Conservation (phyloP, 2,113 vertebrate genomes). For the Poecile atricapillus region DNA sequence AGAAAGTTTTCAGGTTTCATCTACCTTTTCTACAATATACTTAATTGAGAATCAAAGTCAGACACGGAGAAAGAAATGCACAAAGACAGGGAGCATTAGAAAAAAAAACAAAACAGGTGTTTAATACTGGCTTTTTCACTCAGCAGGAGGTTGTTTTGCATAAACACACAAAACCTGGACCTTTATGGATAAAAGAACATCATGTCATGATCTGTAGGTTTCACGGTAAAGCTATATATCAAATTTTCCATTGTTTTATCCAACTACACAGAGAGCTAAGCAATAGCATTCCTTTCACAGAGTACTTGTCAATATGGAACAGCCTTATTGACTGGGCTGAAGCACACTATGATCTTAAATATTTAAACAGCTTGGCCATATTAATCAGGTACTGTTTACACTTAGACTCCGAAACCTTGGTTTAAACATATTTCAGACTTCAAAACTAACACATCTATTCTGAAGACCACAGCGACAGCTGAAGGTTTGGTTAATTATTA, state of each 20-base stretch:
- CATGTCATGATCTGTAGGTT: background rate
- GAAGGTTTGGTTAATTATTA: background rate
- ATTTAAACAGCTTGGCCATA: background rate
- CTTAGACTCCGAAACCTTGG: background rate
- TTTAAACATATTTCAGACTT: background rate
- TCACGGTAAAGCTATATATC: background rate
- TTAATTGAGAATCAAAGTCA: background rate
- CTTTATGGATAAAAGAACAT: background rate
- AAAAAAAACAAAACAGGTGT: background rate
- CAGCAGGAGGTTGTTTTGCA: background rate
- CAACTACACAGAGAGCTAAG: background rate
- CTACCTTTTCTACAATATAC: background rate
- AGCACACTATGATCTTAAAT: background rate
- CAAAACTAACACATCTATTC: background rate
- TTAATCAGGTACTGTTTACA: background rate
- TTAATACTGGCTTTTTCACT: background rate
- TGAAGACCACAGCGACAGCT: background rate
- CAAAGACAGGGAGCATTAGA: background rate
- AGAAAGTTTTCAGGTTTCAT: background rate
- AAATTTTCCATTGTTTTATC: background rate
- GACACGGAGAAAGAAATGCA: background rate
- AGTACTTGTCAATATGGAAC: background rate
- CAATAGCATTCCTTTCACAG: background rate
- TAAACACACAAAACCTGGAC: background rate
- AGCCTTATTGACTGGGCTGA: background rate